phyloP scores from a whole-genome alignment of 2,797 vertebrate genomes.

The Telmatherina bonti region DNA sequence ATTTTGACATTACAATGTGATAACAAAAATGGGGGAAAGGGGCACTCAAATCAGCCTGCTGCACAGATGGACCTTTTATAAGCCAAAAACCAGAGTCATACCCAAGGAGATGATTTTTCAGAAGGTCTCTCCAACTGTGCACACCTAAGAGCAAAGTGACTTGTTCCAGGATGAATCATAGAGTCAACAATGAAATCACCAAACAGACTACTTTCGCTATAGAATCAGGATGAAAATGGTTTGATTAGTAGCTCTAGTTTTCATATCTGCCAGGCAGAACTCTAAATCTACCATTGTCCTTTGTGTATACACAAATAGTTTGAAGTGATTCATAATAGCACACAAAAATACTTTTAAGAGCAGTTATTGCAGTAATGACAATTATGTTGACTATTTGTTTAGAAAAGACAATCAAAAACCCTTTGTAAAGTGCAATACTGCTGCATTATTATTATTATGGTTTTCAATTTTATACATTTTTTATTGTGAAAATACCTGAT shows the following conservation, averaged over 20 bases:
- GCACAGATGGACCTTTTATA: constrained; percentile 51
- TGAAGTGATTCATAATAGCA: background rate
- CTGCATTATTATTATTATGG: background rate
- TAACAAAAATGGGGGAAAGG: background rate
- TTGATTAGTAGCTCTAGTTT: background rate
- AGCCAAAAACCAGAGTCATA: constrained; percentile 52
- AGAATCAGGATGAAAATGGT: background rate
- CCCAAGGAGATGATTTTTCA: constrained; percentile 48
- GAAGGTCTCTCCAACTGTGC: constrained; percentile 30
- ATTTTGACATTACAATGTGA: constrained; percentile 33
- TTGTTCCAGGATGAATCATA: constrained; percentile 3
- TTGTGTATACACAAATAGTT: background rate
- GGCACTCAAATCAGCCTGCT: constrained; percentile 22
- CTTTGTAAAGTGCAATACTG: background rate
- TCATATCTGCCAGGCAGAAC: background rate
- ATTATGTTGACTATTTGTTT: background rate
- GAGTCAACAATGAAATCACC: constrained; percentile 3
- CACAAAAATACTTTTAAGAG: background rate
- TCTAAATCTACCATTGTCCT: background rate
- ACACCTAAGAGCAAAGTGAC: constrained; percentile 32
- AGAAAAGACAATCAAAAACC: background rate
- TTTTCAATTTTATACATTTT: background rate
- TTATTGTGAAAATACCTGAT: background rate
- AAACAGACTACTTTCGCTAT: constrained; percentile 1
- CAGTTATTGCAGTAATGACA: background rate